Evolutionary conservation across 2,797 vertebrate genomes (phyloP), one percentile per base, ranked within the genome.

Genomic region (Botia kubotai): DNA sequence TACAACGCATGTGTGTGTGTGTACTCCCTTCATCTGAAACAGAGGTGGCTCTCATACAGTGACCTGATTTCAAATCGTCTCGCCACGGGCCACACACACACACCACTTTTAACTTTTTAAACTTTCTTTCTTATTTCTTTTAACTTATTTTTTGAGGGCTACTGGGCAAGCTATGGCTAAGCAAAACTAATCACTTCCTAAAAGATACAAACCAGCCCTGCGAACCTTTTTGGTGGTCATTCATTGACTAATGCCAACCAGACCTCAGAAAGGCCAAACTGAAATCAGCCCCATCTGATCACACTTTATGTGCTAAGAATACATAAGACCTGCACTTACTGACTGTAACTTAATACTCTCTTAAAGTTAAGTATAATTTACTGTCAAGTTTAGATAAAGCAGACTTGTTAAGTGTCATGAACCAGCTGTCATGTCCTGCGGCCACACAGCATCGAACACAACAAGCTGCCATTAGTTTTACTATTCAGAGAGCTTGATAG

Each of bases 11-110:
- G 39, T 43, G 39, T 43, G 39, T 43, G 39, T 43, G 39, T 43
- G 39, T 43, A 76, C 17, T 43, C 79, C 46, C 60, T 67, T 26
- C 12, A 33, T 62, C 19, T 65, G 21, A 75, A 68, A 84, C 77
- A 85, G 53, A 84, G 68, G 52, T n/a, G 77, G 29, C 67, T 77
- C 78, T 79, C 55, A 81, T 75, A 82, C 43, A 71, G 52, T 65
- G 76, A 53, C 8, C 14, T 23, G 19, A 58, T 65, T 77, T 72
- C 23, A 74, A 74, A 10, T 10, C 7, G 65, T 26, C 36, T 84
- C 52, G 70, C 66, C 62, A 74, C 67, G 66, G 72, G 65, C 80
- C 66, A 84, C 82, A 77, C 48, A 72, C 33, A 68, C 19, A 33
- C 33, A 26, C 23, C 23, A 26, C 23, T 26, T 26, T 26, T 26